Evolutionary conservation across 2,113 vertebrate species (phyloP).

Genomic region (Istiophorus platypterus): DNA sequence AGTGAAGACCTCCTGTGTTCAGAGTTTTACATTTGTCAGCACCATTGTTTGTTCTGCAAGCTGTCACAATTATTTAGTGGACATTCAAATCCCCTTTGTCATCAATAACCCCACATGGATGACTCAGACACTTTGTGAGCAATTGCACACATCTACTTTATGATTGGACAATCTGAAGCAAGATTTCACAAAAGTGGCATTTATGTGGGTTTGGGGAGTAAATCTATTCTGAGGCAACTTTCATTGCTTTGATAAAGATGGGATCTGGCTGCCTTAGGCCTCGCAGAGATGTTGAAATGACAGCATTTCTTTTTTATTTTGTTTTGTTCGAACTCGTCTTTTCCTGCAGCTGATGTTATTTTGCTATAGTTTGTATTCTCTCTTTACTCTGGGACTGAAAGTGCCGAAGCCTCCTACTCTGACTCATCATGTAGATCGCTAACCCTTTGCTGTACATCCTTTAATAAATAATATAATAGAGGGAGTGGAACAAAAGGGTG

Average conservation of each 20-base stretch:
- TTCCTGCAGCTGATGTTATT: slow-evolving; percentile 16
- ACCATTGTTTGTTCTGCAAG: slow-evolving; percentile 57
- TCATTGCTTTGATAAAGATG: slow-evolving; percentile 48
- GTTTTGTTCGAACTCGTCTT: slow-evolving; percentile 2
- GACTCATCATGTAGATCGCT: slow-evolving; percentile 52
- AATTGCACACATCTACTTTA: slow-evolving; percentile 28
- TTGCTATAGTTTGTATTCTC: slow-evolving; percentile 34
- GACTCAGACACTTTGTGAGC: slow-evolving; percentile 71
- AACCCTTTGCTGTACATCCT: slow-evolving; percentile 52
- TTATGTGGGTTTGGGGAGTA: slow-evolving; percentile 29
- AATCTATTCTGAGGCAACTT: slow-evolving; percentile 50
- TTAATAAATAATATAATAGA: slow-evolving; percentile 29
- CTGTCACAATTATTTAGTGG: slow-evolving; percentile 68
- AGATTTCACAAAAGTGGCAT: slow-evolving; percentile 34
- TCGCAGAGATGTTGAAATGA: slow-evolving; percentile 36
- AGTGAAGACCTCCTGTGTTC: slow-evolving; percentile 38
- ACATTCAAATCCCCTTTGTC: slow-evolving; percentile 61
- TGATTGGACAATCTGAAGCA: slow-evolving; percentile 23
- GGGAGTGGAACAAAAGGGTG: slow-evolving; percentile 5
- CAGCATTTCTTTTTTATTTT: slow-evolving; percentile 14
- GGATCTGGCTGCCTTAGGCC: slow-evolving; percentile 23
- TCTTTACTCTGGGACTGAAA: slow-evolving; percentile 31
- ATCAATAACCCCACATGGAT: slow-evolving; percentile 59
- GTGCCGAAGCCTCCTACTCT: slow-evolving; percentile 35
- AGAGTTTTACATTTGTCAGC: slow-evolving; percentile 59